Evolutionary conservation across 1,140 invertebrate genomes (phyloP), one percentile per base, ranked within the genome.

Genomic region (Drosophila melanica): DNA sequence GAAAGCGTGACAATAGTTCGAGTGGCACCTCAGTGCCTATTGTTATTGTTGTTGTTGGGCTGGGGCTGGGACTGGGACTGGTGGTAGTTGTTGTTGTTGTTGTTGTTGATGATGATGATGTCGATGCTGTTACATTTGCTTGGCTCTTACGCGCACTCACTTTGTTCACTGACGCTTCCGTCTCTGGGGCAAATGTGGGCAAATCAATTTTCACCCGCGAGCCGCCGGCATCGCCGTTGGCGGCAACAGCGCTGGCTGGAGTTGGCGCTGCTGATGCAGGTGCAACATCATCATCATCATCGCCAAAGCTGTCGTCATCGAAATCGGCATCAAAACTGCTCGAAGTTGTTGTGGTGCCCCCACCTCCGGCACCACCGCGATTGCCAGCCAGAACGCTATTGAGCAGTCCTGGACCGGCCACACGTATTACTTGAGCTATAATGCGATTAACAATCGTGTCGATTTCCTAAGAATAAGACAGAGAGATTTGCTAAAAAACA

Each of bases 361-460:
- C 72, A n/a, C 42, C 27, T 3, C 47, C 72, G 10, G 68, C 68
- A 47, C 62, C 68, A 39, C 79, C 84, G 2, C 90, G 89, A 74
- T 90, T 90, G 9, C 79, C 89, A 33, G 80, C 75, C 48, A 92
- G 65, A 14, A 92, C 51, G 44, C 77, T 87, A 41, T 77, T 93
- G 42, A 96, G 93, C 42, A 96, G 80, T 60, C 94, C 92, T 6
- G 95, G 94, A 5, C 95, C 95, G 81, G 96, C 93, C 42, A 94
- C 92, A 66, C 94, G 94, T 90, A 96, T 94, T 79, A 96, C 91
- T 87, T 94, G 93, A 85, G 94, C 93, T 78, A 94, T 94, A 92
- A 96, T 94, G 90, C 93, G 92, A 93, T 96, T 95, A 92, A 96
- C 95, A 93, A 95, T 95, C 91, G 94, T 92, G 93, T 96, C 95